Conservation (phyloP, 2,113 vertebrate genomes). For the Stegostoma tigrinum region DNA sequence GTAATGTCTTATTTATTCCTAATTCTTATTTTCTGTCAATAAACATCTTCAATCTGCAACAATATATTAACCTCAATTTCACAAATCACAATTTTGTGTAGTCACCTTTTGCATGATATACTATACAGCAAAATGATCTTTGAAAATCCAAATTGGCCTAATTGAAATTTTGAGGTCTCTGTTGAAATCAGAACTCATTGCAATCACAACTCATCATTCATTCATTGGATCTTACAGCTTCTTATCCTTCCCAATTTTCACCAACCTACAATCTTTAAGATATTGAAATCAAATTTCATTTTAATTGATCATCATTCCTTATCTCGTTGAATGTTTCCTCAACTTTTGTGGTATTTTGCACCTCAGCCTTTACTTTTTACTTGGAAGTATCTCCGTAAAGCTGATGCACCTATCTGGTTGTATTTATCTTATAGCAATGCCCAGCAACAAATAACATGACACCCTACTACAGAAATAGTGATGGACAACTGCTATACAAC, state of each 20-base stretch:
- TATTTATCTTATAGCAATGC: constrained; percentile 49
- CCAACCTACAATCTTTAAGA: not conserved
- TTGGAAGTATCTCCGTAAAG: not conserved
- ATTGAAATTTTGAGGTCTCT: not conserved
- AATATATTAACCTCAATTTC: no score
- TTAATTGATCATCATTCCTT: not conserved
- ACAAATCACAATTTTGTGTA: no score
- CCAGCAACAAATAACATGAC: constrained; percentile 39
- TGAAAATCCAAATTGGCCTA: not conserved
- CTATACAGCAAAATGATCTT: no score
- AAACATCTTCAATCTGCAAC: no score
- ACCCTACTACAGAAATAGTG: constrained; percentile 47
- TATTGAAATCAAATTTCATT: not conserved
- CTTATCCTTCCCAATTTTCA: not conserved
- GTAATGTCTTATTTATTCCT: no score
- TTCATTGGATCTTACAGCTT: not conserved
- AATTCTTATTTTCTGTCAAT: no score
- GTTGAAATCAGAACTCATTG: not conserved
- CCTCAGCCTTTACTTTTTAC: not conserved
- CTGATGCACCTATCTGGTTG: not conserved
- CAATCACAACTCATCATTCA: not conserved
- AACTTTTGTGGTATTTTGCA: not conserved
- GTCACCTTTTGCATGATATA: no score
- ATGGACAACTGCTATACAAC: constrained; percentile 52
- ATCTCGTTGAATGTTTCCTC: not conserved